phyloP scores from a whole-genome alignment of 2,888 invertebrate genomes.

The Drosophila kokeensis region DNA sequence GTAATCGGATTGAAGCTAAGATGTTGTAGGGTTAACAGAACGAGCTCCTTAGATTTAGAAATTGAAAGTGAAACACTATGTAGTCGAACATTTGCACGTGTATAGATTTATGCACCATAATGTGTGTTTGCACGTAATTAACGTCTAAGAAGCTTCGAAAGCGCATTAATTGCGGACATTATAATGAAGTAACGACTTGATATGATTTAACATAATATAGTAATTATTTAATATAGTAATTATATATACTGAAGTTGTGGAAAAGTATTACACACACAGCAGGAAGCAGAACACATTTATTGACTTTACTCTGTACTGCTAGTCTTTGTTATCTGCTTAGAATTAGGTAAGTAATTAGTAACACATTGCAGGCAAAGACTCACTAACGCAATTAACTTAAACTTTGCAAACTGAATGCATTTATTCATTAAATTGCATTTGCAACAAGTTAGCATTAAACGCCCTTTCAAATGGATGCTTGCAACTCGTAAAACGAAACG shows the following conservation, averaged over 20 bases:
- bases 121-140: background rate
- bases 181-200: background rate
- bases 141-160: background rate
- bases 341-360: background rate
- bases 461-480: background rate
- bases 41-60: constrained; percentile 36
- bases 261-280: background rate
- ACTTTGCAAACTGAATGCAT: background rate
- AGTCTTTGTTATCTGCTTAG: background rate
- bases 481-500: too few relatives aligned
- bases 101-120: background rate
- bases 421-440: background rate
- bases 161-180: background rate
- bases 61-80: background rate
- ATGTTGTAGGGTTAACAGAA: constrained; percentile 9
- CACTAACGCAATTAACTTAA: background rate
- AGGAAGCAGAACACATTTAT: background rate
- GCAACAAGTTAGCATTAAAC: background rate
- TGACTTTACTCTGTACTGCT: background rate
- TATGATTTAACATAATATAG: background rate
- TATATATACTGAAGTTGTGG: background rate
- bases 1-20: constrained; percentile 19
- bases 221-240: background rate
- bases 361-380: too few relatives aligned
- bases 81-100: background rate